phyloP scores from a whole-genome alignment of 37 sponge, comb jelly and placozoan genomes.

The Ephydatia muelleri region DNA sequence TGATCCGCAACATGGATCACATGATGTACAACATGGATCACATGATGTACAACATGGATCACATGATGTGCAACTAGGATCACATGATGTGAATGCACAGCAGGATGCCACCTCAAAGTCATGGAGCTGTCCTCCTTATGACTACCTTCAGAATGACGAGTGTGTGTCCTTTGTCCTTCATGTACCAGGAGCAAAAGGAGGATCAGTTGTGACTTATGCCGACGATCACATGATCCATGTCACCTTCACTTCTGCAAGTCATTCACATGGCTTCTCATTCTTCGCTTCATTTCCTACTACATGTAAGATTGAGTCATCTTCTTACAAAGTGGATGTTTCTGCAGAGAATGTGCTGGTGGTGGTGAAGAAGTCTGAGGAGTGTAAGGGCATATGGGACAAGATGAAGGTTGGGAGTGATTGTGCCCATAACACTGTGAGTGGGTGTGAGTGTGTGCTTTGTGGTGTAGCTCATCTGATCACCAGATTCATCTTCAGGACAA shows the following conservation, averaged over 20 bases:
- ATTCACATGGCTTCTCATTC: conserved; percentile 45
- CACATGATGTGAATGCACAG: neutral
- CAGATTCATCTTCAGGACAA: conserved; percentile 16
- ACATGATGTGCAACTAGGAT: conserved; percentile 7
- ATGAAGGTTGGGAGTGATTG: conserved; percentile 42
- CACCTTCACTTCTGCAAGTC: conserved; percentile 17
- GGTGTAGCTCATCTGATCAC: too few relatives aligned
- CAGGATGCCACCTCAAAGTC: conserved; percentile 22
- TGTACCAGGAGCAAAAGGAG: conserved; percentile 32
- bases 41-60: neutral
- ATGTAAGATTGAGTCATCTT: conserved; percentile 30
- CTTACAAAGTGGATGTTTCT: conserved; percentile 44
- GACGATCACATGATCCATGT: conserved; percentile 40
- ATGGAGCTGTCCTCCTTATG: conserved; percentile 66
- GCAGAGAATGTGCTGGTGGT: conserved; percentile 54
- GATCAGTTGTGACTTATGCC: conserved; percentile 38
- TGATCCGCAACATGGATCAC: neutral
- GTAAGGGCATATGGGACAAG: conserved; percentile 27
- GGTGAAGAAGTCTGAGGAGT: conserved; percentile 29
- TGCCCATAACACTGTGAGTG: conserved; percentile 31
- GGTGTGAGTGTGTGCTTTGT: neutral
- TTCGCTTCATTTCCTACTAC: conserved; percentile 21
- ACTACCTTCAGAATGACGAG: conserved; percentile 55
- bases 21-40: neutral
- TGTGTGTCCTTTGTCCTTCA: conserved; percentile 62